Conservation (phyloP, 2,113 vertebrate species). For the Gavia stellata region DNA sequence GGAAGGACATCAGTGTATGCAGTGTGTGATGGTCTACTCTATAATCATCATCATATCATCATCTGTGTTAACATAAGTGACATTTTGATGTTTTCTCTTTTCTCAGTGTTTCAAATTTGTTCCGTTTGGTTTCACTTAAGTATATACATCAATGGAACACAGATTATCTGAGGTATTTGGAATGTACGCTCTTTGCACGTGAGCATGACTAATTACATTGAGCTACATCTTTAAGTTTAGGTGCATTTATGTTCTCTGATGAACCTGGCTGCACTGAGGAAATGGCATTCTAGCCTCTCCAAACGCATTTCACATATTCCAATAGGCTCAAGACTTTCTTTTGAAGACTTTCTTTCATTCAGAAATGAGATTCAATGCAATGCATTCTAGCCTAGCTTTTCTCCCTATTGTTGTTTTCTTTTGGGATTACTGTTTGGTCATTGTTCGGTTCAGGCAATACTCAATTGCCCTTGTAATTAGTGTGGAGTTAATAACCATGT, state of each 20-base stretch:
- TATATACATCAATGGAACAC: neutral
- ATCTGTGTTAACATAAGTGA: neutral
- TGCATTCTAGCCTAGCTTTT: constrained; percentile 41
- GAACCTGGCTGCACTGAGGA: neutral
- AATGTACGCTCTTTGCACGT: neutral
- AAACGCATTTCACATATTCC: neutral
- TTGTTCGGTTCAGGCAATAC: neutral
- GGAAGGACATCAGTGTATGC: neutral
- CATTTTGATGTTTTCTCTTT: neutral
- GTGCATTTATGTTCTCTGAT: neutral
- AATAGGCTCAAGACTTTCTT: neutral
- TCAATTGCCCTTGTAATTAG: constrained; percentile 47
- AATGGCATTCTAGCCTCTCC: neutral
- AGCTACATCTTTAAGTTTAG: neutral
- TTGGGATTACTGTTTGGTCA: constrained; percentile 35
- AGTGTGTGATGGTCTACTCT: neutral
- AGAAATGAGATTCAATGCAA: neutral
- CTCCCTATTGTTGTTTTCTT: constrained; percentile 42
- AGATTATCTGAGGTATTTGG: neutral
- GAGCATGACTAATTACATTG: neutral
- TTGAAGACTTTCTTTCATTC: constrained; percentile 39
- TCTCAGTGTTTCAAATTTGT: neutral
- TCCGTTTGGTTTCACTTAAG: neutral
- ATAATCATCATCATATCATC: neutral
- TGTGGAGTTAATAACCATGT: constrained; percentile 25